Percentiles rank a stretch among this genome's conserved stretches.
Evolutionary conservation across 2,113 vertebrate species (phyloP).

Genomic region (Cololabis saira): DNA sequence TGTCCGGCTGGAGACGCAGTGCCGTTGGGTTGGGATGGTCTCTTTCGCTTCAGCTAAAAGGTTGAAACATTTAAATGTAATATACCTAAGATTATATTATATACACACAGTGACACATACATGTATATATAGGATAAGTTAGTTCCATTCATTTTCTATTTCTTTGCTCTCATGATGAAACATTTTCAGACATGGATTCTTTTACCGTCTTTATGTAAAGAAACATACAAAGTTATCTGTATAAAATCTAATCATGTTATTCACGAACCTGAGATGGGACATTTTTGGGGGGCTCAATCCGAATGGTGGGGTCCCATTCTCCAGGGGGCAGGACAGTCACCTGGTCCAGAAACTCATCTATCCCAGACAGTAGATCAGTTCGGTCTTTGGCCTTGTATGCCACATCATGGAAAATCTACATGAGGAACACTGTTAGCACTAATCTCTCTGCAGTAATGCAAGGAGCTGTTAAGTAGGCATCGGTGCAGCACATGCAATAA

Average conservation of each 20-base stretch:
- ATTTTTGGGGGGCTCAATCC: constrained; percentile 95
- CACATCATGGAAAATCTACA: constrained; percentile 95
- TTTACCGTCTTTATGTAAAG: neutral
- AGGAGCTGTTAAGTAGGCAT: too few relatives aligned
- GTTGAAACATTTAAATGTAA: constrained; percentile 21
- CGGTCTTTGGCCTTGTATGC: constrained; percentile 97
- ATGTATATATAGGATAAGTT: too few relatives aligned
- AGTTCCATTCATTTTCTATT: neutral
- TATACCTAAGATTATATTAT: neutral
- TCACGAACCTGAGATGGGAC: constrained; percentile 92
- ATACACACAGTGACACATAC: too few relatives aligned
- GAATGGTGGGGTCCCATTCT: constrained; percentile 97
- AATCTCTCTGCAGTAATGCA: neutral
- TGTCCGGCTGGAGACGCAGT: constrained; percentile 81
- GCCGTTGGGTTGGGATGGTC: constrained; percentile 89
- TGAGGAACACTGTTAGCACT: neutral
- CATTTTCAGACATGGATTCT: constrained; percentile 8
- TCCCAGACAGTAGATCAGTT: constrained; percentile 93
- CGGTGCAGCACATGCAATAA: too few relatives aligned
- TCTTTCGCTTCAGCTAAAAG: constrained; percentile 91
- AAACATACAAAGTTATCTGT: neutral
- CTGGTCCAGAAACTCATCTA: constrained; percentile 97
- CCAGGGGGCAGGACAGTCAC: constrained; percentile 95
- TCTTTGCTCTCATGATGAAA: neutral
- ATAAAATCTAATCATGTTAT: neutral